Conservation (phyloP, 2,113 vertebrate genomes). For the Oostethus manadensis region DNA sequence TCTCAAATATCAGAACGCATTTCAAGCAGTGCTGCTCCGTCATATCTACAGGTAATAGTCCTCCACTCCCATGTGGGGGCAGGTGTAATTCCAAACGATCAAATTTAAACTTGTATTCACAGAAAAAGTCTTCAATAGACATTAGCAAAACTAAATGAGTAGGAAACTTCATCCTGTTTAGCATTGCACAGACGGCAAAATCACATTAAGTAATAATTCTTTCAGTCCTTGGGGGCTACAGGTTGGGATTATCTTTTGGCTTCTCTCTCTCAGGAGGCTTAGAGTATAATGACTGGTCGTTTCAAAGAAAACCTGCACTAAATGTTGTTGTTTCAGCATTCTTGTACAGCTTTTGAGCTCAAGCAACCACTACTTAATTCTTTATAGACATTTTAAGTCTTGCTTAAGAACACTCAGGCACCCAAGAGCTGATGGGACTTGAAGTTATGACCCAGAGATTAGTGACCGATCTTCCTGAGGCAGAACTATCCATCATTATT, state of each 20-base stretch:
- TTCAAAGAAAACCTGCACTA: slow-evolving; percentile 28
- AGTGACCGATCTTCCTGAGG: too few species aligned
- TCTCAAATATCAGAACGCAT: too few species aligned
- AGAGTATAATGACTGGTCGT: slow-evolving; percentile 47
- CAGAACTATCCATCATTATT: background rate
- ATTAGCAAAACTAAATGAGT: background rate
- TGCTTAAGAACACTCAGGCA: too few species aligned
- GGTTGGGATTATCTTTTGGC: slow-evolving; percentile 50
- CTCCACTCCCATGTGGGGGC: background rate
- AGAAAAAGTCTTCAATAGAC: background rate
- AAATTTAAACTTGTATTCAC: background rate
- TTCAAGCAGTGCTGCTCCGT: too few species aligned
- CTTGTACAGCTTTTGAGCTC: background rate
- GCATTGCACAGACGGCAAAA: slow-evolving; percentile 43
- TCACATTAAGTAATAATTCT: slow-evolving; percentile 52
- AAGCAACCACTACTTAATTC: background rate
- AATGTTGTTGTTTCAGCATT: slow-evolving; percentile 1
- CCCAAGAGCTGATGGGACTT: too few species aligned
- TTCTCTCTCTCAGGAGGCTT: slow-evolving; percentile 59
- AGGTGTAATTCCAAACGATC: background rate
- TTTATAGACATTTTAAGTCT: too few species aligned
- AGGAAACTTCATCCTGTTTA: slow-evolving; percentile 20
- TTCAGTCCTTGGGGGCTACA: slow-evolving; percentile 53
- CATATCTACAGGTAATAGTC: too few species aligned
- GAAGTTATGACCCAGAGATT: too few species aligned